Evolutionary conservation across 2,888 invertebrate genomes (phyloP).

Genomic region (Caenorhabditis wallacei): DNA sequence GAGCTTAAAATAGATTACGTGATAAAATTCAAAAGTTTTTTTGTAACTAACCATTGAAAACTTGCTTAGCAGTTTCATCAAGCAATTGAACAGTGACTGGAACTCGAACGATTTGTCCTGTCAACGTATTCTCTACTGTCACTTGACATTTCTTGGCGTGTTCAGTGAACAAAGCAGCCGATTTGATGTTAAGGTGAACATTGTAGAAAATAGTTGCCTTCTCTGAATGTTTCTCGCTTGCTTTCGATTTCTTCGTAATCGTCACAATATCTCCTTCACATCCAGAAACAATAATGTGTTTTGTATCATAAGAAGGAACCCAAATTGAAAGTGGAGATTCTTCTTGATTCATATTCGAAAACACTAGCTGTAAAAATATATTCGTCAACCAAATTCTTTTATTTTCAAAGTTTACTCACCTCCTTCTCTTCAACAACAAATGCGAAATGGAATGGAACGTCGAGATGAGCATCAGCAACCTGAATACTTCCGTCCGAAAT

Average conservation of each 20-base stretch:
- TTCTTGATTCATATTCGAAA: conserved; percentile 63
- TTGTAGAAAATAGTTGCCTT: conserved; percentile 68
- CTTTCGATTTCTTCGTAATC: conserved; percentile 12
- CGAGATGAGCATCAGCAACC: conserved; percentile 22
- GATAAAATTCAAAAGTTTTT: not conserved
- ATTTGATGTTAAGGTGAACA: conserved; percentile 67
- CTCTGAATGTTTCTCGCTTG: conserved; percentile 40
- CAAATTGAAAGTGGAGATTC: conserved; percentile 59
- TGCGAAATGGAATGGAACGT: conserved; percentile 68
- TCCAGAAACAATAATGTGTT: conserved; percentile 51
- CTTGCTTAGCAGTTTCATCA: conserved; percentile 71
- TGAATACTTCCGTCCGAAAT: conserved; percentile 26
- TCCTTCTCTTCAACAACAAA: conserved; percentile 63
- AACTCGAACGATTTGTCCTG: conserved; percentile 64
- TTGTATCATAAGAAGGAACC: conserved; percentile 59
- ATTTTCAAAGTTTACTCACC: conserved; percentile 2
- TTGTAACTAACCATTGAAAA: conserved; percentile 59
- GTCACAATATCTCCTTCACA: conserved; percentile 69
- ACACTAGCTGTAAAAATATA: conserved; percentile 51
- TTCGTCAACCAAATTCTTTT: not conserved
- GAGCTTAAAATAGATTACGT: conserved; percentile 53
- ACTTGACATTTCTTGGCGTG: conserved; percentile 62
- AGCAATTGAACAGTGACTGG: conserved; percentile 72
- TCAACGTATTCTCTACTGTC: conserved; percentile 61
- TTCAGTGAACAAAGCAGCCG: conserved; percentile 67